Base-by-base conservation (phyloP, 2,888 invertebrate species). In the Synanthedon vespiformis region DNA sequence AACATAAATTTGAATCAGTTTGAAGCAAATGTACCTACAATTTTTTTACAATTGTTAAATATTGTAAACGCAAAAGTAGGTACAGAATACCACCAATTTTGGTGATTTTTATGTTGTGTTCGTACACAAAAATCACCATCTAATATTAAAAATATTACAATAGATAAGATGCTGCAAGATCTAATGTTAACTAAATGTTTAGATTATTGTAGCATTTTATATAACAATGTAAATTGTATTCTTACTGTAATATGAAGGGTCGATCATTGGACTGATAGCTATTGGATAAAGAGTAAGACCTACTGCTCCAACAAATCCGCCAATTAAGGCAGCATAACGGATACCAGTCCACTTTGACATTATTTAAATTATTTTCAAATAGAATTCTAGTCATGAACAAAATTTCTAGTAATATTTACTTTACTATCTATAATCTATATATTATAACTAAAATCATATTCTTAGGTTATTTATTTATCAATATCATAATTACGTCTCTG, bases 161-260 rank as follows among this genome's bases (percentile, higher is more conserved):
- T n/a, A n/a, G n/a, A n/a, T n/a, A n/a, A n/a, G n/a, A n/a, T n/a
- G n/a, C n/a, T n/a, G n/a, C n/a, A n/a, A n/a, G n/a, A n/a, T n/a
- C n/a, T n/a, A n/a, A n/a, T n/a, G n/a, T n/a, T n/a, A 10, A 34
- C 2, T 34, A 34, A 34, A 6, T 34, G 34, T 10, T 34, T 34
- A 34, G 34, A 34, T 34, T 34, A 34, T 6, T 8, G 10, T 34
- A 10, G 2, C 10, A 34, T 34, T 34, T 34, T 34, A 34, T 10
- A 34, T 34, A 34, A 34, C 34, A 8, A 34, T 34, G 8, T 34
- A 8, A 22, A 34, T 0, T 34, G 2, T 34, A 72, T 8, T 52
- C 90, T 86, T 84, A 92, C 92, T 91, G 64, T 92, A 93, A 58
- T 89, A 77, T 0, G 90, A 89, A 55, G 90, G 72, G 72, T 92